A percentile compares a stretch with the other conserved stretches of the same genome.
phyloP scores from a whole-genome alignment of 2,113 vertebrate species.

The Otis tarda region DNA sequence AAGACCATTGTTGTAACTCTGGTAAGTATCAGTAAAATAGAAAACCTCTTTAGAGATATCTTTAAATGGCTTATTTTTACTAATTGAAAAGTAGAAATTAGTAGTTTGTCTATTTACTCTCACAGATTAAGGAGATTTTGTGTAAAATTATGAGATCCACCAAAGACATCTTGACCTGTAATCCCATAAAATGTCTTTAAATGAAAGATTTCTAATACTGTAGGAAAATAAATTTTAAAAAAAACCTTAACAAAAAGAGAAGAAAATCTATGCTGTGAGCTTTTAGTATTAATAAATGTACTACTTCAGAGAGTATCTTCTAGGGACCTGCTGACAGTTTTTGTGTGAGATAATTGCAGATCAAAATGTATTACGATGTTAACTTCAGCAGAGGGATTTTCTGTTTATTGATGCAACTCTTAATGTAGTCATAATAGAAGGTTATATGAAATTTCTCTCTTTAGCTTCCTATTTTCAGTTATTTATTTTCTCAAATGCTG shows the following conservation, averaged over 20 bases:
- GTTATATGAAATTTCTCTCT: neutral
- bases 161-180: neutral
- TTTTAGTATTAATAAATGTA: neutral
- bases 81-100: conserved; percentile 42
- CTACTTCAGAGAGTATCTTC: neutral
- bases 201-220: neutral
- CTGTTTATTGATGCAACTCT: conserved; percentile 9
- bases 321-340: conserved; percentile 3
- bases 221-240: neutral
- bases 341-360: conserved; percentile 21
- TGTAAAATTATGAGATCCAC: neutral
- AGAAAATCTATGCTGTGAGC: neutral
- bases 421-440: neutral
- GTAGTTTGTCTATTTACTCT: neutral
- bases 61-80: conserved; percentile 32
- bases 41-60: neutral
- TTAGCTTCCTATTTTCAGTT: neutral
- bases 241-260: neutral
- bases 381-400: conserved; percentile 24
- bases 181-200: neutral
- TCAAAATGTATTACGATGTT: neutral
- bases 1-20: neutral
- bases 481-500: neutral
- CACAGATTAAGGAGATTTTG: neutral
- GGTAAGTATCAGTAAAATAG: conserved; percentile 11